phyloP scores from a whole-genome alignment of 2,888 invertebrate genomes.

The Sarcophaga rosellei region DNA sequence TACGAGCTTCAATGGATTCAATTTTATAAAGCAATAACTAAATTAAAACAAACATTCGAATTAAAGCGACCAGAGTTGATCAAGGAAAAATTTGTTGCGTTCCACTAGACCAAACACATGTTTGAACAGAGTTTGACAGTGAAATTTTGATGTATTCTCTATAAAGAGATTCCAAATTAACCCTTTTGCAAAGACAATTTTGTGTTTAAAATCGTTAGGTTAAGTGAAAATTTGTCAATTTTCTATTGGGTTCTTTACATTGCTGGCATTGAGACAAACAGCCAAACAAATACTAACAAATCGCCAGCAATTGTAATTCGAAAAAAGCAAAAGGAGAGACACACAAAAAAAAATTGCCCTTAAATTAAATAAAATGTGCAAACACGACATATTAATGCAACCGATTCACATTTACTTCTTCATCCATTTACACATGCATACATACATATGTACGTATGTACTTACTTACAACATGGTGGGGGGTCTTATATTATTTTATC shows the following conservation, averaged over 20 bases:
- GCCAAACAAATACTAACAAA: not conserved
- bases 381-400: conserved; percentile 49
- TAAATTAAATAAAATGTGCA: conserved; percentile 54
- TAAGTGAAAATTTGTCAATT: not conserved
- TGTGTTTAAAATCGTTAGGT: too few relatives aligned
- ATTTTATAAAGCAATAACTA: too few relatives aligned
- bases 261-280: too few relatives aligned
- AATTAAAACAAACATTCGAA: too few relatives aligned
- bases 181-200: too few relatives aligned
- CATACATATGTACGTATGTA: not conserved
- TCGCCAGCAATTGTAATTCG: conserved; percentile 20
- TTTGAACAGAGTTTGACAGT: too few relatives aligned
- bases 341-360: not conserved
- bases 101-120: too few relatives aligned
- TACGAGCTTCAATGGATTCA: too few relatives aligned
- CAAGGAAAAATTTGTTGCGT: too few relatives aligned
- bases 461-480: not conserved
- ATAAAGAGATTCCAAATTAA: too few relatives aligned
- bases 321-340: not conserved
- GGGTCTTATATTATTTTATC: not conserved
- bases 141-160: too few relatives aligned
- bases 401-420: conserved; percentile 27
- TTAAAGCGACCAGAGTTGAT: too few relatives aligned
- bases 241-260: not conserved
- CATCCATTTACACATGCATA: not conserved